Evolutionary conservation across 2,888 invertebrate genomes (phyloP), one percentile per base, ranked within the genome.

Genomic region (Dione juno): DNA sequence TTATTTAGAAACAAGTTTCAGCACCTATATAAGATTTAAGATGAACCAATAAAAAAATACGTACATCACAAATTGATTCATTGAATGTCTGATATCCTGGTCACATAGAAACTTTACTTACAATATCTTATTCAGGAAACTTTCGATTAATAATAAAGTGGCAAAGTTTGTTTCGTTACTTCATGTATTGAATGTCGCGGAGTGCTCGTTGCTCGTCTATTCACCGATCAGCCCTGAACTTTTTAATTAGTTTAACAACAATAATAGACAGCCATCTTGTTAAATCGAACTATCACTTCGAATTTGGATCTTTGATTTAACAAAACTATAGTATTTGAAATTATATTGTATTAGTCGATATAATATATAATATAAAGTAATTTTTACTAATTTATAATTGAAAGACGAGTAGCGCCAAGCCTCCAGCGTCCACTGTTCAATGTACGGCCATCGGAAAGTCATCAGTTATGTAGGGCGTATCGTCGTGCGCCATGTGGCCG

Each of bases 381-480:
- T 71, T 77, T 54, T 1, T 74, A 65, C 74, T 65, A 69, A 70
- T 70, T 69, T 74, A 72, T 75, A 74, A 73, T 70, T 65, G 58
- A 54, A 50, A 57, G 72, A 74, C 59, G 67, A 70, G 71, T 48
- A 66, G 66, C 53, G 48, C 16, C 48, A 50, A 50, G 35, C 3
- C 40, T 14, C 45, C 66, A 68, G 69, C 66, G 66, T 43, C 66
- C 54, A 69, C 58, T 80, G 80, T 81, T 85, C 83, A 85, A 90
- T 88, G 89, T 89, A 91, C 90, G 86, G 87, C 91, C 90, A 93
- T 93, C 87, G 91, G 87, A 92, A 92, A 92, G 88, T 90, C 92
- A 93, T 93, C 91, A 92, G 92, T 91, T 90, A 92, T 90, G 90
- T 88, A 88, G 88, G 89, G 85, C 88, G 86, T 85, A 88, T 85